Conservation (phyloP, 2,113 vertebrate genomes). For the Eleginops maclovinus region DNA sequence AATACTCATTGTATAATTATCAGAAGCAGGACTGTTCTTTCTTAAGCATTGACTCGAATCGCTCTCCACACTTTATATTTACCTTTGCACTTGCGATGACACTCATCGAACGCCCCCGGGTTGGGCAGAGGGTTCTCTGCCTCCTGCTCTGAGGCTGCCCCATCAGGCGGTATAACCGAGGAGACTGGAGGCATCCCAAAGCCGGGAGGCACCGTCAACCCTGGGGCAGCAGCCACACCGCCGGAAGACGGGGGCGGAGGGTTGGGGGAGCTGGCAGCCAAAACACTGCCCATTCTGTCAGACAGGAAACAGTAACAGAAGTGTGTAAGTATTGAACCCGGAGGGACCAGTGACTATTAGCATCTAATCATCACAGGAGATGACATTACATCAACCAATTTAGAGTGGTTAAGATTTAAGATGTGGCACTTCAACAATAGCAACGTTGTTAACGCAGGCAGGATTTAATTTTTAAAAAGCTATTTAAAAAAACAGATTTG, state of each 20-base stretch:
- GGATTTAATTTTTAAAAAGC: no score
- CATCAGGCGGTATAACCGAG: conserved; percentile 61
- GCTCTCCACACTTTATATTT: conserved; percentile 15
- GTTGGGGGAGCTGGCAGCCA: conserved; percentile 86
- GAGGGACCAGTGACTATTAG: not conserved
- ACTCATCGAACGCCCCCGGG: conserved; percentile 91
- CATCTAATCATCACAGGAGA: not conserved
- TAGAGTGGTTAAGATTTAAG: no score
- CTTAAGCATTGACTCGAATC: not conserved
- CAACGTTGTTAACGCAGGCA: not conserved
- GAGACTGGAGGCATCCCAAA: conserved; percentile 83
- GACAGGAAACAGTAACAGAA: not conserved
- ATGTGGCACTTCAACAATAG: not conserved
- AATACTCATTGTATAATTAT: not conserved
- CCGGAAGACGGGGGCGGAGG: conserved; percentile 64
- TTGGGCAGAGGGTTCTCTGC: conserved; percentile 82
- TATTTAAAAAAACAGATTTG: no score
- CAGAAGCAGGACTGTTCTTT: not conserved
- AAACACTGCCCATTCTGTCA: conserved; percentile 85
- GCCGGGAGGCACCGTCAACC: conserved; percentile 82
- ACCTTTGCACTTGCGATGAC: conserved; percentile 93
- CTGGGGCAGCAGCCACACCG: conserved; percentile 43
- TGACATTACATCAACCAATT: not conserved
- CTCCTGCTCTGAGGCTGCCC: conserved; percentile 49
- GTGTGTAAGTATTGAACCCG: no score